These are phyloP conservation scores for Carassius auratus DNA, from an alignment of 2,113 vertebrate species.

Conservation along the genomic window DNA sequence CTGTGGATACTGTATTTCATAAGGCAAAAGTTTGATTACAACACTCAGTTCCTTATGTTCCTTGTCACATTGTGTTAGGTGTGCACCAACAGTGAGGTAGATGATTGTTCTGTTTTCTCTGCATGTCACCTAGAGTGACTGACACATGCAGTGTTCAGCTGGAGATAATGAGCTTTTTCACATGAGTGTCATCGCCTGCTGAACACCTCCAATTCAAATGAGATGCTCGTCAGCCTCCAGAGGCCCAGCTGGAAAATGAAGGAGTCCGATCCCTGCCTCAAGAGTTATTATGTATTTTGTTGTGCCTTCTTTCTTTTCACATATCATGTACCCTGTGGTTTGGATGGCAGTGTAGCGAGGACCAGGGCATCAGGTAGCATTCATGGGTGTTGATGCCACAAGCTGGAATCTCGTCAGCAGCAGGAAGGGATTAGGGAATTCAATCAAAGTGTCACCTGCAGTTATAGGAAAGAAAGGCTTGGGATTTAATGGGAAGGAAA, in stretches of 20 bases:
- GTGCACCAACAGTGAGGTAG: neutral
- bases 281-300: neutral
- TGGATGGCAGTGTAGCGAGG: neutral
- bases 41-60: neutral
- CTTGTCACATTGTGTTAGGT: neutral
- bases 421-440: constrained; percentile 28
- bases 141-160: constrained; percentile 17
- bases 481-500: constrained; percentile 46
- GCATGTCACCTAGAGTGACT: constrained; percentile 8
- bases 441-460: constrained; percentile 42
- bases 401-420: constrained; percentile 11
- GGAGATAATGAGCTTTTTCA: constrained; percentile 38
- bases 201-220: constrained; percentile 7
- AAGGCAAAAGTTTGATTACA: neutral
- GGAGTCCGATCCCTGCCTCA: constrained; percentile 1
- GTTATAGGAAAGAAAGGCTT: constrained; percentile 39
- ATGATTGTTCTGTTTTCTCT: constrained; percentile 25
- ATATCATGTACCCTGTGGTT: constrained; percentile 3
- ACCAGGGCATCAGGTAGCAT: constrained; percentile 16
- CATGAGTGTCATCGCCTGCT: constrained; percentile 21
- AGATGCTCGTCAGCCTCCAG: constrained; percentile 6
- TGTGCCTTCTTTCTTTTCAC: neutral
- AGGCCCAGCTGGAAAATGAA: neutral
- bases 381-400: constrained; percentile 10
- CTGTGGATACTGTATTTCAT: neutral